These are phyloP conservation scores for Siderastrea siderea DNA, from an alignment of 92 coral and sea anemone genomes.

Conservation along the genomic window DNA sequence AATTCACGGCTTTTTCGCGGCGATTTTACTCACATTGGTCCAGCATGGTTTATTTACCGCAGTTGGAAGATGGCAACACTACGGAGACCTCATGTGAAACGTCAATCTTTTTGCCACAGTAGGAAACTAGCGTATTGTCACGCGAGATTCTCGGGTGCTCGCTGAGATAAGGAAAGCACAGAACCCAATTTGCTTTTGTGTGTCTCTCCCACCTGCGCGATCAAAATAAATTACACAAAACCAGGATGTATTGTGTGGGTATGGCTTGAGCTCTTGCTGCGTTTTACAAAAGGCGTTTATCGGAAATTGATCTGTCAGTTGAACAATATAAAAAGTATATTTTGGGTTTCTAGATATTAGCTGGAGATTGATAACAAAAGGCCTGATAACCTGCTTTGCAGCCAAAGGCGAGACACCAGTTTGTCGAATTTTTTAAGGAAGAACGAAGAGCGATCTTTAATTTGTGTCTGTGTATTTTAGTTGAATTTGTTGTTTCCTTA, in stretches of 20 bases:
- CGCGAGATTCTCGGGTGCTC: slow-evolving; percentile 45
- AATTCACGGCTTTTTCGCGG: slow-evolving; percentile 51
- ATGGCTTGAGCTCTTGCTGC: slow-evolving; percentile 35
- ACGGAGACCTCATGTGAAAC: slow-evolving; percentile 16
- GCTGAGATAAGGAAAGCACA: slow-evolving; percentile 39
- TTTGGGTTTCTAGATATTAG: slow-evolving; percentile 49
- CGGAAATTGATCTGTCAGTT: slow-evolving; percentile 83
- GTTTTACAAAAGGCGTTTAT: slow-evolving; percentile 80
- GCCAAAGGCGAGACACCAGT: slow-evolving; percentile 43
- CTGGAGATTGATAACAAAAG: slow-evolving; percentile 26
- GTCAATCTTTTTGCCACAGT: slow-evolving; percentile 30
- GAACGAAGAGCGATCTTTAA: not conserved
- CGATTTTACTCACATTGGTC: slow-evolving; percentile 8
- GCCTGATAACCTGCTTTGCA: slow-evolving; percentile 17
- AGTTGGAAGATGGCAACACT: slow-evolving; percentile 18
- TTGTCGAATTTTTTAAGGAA: not conserved
- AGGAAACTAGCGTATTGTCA: slow-evolving; percentile 34
- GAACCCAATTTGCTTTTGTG: slow-evolving; percentile 50
- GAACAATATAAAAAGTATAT: slow-evolving; percentile 78
- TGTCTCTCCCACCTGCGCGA: slow-evolving; percentile 60
- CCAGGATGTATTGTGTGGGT: slow-evolving; percentile 53
- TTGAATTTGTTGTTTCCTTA: not conserved
- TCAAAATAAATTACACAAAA: slow-evolving; percentile 37
- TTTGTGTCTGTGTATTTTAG: not conserved
- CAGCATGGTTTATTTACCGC: not conserved